Percentiles rank a stretch among this genome's conserved stretches.
Conservation (phyloP, 2,888 invertebrate species). For the Nemoura dubitans region DNA sequence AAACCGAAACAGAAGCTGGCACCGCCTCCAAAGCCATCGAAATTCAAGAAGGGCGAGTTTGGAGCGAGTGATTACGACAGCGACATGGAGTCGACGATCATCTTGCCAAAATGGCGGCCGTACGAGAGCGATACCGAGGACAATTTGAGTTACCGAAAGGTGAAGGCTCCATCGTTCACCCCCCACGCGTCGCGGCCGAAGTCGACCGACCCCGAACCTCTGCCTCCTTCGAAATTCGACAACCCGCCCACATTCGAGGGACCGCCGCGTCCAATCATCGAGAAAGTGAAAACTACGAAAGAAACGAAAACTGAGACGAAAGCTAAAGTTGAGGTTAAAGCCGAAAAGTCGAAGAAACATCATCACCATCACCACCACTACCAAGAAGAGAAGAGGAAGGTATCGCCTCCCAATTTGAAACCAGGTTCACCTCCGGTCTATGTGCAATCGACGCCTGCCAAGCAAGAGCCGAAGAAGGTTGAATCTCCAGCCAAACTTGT, state of each 20-base stretch:
- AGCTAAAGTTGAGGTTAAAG: constrained; percentile 52
- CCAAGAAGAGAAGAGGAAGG: constrained; percentile 48
- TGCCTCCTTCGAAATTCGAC: constrained; percentile 67
- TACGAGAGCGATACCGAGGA: constrained; percentile 73
- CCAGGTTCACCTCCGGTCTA: constrained; percentile 61
- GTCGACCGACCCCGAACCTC: constrained; percentile 66
- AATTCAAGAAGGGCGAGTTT: constrained; percentile 66
- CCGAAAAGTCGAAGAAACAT: constrained; percentile 52
- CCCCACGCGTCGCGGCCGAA: constrained; percentile 61
- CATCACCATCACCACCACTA: constrained; percentile 36
- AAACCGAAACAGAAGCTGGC: constrained; percentile 60
- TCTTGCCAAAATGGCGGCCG: constrained; percentile 67
- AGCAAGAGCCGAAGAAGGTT: constrained; percentile 53
- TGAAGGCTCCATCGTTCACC: constrained; percentile 62
- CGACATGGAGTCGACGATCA: constrained; percentile 64
- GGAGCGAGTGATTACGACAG: constrained; percentile 76
- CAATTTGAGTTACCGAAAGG: constrained; percentile 63
- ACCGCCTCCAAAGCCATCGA: constrained; percentile 67
- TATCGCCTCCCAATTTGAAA: constrained; percentile 58
- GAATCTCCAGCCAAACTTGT: constrained; percentile 59
- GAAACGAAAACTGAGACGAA: constrained; percentile 43
- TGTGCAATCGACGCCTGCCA: constrained; percentile 55
- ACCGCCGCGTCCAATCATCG: constrained; percentile 55
- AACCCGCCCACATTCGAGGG: constrained; percentile 61
- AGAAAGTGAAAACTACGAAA: constrained; percentile 43